phyloP scores from a whole-genome alignment of 2,888 invertebrate species.

The Ophioninae sp. region DNA sequence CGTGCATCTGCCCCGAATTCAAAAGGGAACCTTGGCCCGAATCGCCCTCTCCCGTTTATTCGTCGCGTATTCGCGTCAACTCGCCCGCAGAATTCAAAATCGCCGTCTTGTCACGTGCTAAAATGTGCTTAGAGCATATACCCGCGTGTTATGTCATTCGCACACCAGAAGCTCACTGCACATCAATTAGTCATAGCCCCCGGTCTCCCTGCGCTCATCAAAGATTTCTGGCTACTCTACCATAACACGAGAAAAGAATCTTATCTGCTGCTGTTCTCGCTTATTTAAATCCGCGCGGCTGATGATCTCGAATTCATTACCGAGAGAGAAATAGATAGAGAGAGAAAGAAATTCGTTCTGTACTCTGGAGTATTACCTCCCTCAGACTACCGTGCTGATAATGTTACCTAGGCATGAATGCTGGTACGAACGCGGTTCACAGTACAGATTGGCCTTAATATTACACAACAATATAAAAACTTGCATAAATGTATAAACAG shows the following conservation, averaged over 20 bases:
- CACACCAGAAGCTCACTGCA: slow-evolving; percentile 33
- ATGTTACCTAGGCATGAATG: too few relatives aligned
- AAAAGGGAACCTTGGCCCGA: slow-evolving; percentile 73
- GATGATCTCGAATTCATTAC: slow-evolving; percentile 14
- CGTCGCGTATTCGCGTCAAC: slow-evolving; percentile 32
- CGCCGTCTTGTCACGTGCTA: slow-evolving; percentile 14
- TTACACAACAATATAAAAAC: too few relatives aligned
- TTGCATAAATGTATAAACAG: too few relatives aligned
- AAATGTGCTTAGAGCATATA: background rate
- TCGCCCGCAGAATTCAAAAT: slow-evolving; percentile 33
- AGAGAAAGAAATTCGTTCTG: background rate
- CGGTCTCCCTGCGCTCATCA: too few relatives aligned
- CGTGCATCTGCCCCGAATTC: slow-evolving; percentile 24
- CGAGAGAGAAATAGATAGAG: background rate
- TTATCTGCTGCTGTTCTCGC: slow-evolving; percentile 21
- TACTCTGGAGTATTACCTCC: too few relatives aligned
- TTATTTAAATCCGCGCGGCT: slow-evolving; percentile 14
- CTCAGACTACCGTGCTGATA: too few relatives aligned
- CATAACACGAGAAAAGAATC: slow-evolving; percentile 15
- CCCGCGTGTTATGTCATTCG: slow-evolving; percentile 30
- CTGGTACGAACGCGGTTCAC: too few relatives aligned
- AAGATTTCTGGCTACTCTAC: background rate
- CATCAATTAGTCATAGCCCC: slow-evolving; percentile 57
- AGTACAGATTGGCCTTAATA: too few relatives aligned
- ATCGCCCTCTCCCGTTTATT: slow-evolving; percentile 63